Percentiles rank a stretch among this genome's conserved stretches.
Evolutionary conservation across 2,113 vertebrate genomes (phyloP).

Genomic region (Falco punctatus): DNA sequence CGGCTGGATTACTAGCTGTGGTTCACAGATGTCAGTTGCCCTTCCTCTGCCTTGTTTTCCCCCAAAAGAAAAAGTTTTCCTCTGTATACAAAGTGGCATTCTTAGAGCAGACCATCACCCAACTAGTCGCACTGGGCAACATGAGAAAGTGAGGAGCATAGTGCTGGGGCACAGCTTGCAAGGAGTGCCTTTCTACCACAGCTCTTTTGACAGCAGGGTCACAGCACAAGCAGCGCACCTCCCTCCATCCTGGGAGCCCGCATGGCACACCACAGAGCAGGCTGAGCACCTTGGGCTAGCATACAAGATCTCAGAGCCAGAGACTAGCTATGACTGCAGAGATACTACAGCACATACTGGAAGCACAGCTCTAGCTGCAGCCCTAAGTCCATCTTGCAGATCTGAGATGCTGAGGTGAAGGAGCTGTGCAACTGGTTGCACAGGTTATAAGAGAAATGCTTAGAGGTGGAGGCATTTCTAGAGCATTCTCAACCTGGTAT

Average conservation of each 20-base stretch:
- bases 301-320: neutral
- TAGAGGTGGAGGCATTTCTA: neutral
- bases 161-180: fast-evolving
- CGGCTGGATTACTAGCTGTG: neutral
- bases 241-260: neutral
- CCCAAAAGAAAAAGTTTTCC: neutral
- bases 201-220: neutral
- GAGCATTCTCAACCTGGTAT: neutral
- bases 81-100: neutral
- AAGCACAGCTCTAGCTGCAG: neutral
- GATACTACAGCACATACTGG: neutral
- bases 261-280: fast-evolving
- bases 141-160: neutral
- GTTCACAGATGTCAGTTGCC: neutral
- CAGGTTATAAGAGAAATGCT: neutral
- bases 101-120: neutral
- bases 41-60: neutral
- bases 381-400: neutral
- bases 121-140: neutral
- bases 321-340: neutral
- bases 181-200: neutral
- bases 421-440: neutral
- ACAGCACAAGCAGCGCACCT: fast-evolving
- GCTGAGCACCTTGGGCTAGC: neutral
- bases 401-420: neutral